Conservation (phyloP, 35 echinoderm and acorn worm genomes). For the Ophioderma brevispina region DNA sequence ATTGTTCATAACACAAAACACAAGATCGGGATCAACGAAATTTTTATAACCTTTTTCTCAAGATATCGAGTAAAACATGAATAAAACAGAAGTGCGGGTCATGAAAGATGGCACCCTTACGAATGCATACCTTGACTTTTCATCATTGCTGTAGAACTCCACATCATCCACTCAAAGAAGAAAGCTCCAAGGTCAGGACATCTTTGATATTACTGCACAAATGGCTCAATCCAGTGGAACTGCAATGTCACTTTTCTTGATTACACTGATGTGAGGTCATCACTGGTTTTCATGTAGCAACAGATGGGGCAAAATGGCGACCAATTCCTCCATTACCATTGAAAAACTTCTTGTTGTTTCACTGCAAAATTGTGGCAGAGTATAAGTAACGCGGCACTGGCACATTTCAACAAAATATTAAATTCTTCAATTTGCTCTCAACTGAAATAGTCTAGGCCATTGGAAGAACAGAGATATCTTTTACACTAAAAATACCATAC, state of each 20-base stretch:
- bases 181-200: background rate
- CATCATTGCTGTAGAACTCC: conserved; percentile 61
- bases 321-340: conserved; percentile 16
- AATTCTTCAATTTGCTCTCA: no score
- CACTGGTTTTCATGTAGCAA: conserved; percentile 20
- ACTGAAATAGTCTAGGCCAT: no score
- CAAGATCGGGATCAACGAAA: no score
- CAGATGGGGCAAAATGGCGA: conserved; percentile 16
- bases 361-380: conserved; percentile 11
- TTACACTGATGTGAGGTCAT: conserved; percentile 63
- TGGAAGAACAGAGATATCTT: no score
- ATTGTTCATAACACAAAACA: no score
- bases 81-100: no score
- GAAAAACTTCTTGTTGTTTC: background rate
- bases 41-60: no score
- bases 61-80: no score
- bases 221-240: conserved; percentile 60
- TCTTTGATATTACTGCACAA: conserved; percentile 32
- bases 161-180: conserved; percentile 17
- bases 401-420: no score
- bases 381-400: no score
- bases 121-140: conserved; percentile 58
- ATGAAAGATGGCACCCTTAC: no score
- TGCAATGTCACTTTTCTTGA: conserved; percentile 59
- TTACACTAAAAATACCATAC: no score